These are phyloP conservation scores for Musca domestica DNA, from an alignment of 1,140 invertebrate genomes.

Conservation along the genomic window DNA sequence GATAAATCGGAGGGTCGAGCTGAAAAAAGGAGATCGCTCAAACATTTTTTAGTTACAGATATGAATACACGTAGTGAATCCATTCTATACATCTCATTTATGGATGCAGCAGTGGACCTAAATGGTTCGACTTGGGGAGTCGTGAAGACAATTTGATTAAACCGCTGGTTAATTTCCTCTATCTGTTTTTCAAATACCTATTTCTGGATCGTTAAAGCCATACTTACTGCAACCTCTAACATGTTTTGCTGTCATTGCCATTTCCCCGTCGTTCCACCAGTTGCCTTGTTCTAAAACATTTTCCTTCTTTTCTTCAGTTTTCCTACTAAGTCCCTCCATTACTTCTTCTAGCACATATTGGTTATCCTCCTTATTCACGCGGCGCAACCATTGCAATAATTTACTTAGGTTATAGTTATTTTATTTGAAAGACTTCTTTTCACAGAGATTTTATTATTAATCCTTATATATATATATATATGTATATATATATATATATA, in stretches of 20 bases:
- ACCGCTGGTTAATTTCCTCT: background rate
- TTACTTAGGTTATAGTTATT: too few species aligned
- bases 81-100: constrained; percentile 15
- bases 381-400: too few species aligned
- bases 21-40: background rate
- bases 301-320: too few species aligned
- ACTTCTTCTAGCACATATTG: too few species aligned
- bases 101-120: background rate
- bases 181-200: background rate
- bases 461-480: too few species aligned
- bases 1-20: background rate
- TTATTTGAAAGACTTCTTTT: too few species aligned
- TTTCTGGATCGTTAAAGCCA: background rate
- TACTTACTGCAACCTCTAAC: background rate
- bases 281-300: too few species aligned
- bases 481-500: too few species aligned
- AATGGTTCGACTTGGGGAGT: constrained; percentile 29
- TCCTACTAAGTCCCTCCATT: too few species aligned
- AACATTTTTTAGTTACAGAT: constrained; percentile 7
- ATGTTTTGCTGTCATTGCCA: background rate
- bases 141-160: constrained; percentile 27
- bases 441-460: too few species aligned
- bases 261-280: background rate
- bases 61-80: constrained; percentile 22
- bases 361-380: too few species aligned